phyloP scores from a whole-genome alignment of 2,113 vertebrate genomes.

The Procavia capensis region DNA sequence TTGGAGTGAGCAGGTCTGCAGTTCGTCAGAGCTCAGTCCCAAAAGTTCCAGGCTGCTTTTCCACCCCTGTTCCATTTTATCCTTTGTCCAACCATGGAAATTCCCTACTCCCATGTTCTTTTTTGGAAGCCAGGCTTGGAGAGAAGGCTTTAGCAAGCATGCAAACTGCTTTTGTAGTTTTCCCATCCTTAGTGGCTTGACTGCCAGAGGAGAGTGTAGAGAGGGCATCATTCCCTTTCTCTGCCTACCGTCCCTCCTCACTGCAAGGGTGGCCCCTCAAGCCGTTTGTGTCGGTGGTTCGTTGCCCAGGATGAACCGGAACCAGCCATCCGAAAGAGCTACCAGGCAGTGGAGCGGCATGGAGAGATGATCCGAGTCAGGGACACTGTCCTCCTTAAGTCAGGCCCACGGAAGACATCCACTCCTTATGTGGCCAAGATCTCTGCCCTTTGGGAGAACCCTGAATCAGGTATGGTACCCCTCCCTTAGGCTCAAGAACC shows the following conservation, averaged over 20 bases:
- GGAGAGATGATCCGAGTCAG: constrained; percentile 95
- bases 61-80: background rate
- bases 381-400: constrained; percentile 96
- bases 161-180: background rate
- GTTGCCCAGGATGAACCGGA: constrained; percentile 92
- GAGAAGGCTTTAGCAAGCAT: background rate
- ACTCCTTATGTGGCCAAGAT: constrained; percentile 98
- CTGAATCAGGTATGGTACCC: constrained; percentile 97
- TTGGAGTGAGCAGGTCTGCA: background rate
- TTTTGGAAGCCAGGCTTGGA: background rate
- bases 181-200: background rate
- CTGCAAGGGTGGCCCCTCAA: background rate
- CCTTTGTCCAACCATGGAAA: background rate
- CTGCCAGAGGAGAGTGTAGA: background rate
- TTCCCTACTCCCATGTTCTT: background rate
- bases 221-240: background rate
- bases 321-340: constrained; percentile 94
- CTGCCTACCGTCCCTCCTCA: background rate
- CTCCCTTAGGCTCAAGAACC: background rate
- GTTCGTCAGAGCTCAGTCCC: background rate
- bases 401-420: constrained; percentile 96
- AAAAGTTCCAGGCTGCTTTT: background rate
- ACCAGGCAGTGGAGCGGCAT: constrained; percentile 95
- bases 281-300: constrained; percentile 9
- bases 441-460: constrained; percentile 97